Evolutionary conservation across 2,888 invertebrate species (phyloP), one percentile per base, ranked within the genome.

Genomic region (Nyleta sp.): DNA sequence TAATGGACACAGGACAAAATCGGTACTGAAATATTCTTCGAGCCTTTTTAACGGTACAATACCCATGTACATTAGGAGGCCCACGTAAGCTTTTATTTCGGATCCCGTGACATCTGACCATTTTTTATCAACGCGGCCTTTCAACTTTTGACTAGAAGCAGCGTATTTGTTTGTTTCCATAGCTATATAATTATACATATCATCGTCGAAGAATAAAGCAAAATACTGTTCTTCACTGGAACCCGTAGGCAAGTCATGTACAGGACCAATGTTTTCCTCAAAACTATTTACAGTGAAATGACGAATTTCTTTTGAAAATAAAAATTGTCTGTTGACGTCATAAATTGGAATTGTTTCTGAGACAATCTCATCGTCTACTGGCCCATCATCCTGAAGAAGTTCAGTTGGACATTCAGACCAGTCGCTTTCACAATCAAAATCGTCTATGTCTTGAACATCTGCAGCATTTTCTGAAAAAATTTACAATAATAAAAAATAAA

Each of bases 31-130:
- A 42, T 59, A 59, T 1, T 42, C 42, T 0, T 17, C 4, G 0
- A 1, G 28, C 2, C 1, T 42, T 1, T 38, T 20, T 55, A 55
- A 55, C 20, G 20, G 18, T 17, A 55, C 55, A 40, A 40, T 24
- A 4, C 55, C 31, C 57, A 42, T 59, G 8, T 42, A 59, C 42
- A 59, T 15, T 11, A 28, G 7, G 1, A 42, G 11, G 1, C 31
- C 57, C 1, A 59, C 1, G n/a, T 59, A 59, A 0, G 57, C 40
- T 42, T 42, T 59, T 17, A 59, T 42, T 59, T 59, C 57, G 2
- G 4, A 8, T 0, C 17, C 42, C 10, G 10, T 42, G 6, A 42
- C 42, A 11, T 24, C 24, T 38, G 1, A 20, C 38, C 35, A 55
- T 2, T 22, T n/a, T 8, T 18, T 11, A 11, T 55, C 55, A n/a